A percentile compares a stretch with the other conserved stretches of the same genome.
These are phyloP conservation scores for Mesembrinibis cayennensis DNA, from an alignment of 2,113 vertebrate genomes.

Conservation along the genomic window DNA sequence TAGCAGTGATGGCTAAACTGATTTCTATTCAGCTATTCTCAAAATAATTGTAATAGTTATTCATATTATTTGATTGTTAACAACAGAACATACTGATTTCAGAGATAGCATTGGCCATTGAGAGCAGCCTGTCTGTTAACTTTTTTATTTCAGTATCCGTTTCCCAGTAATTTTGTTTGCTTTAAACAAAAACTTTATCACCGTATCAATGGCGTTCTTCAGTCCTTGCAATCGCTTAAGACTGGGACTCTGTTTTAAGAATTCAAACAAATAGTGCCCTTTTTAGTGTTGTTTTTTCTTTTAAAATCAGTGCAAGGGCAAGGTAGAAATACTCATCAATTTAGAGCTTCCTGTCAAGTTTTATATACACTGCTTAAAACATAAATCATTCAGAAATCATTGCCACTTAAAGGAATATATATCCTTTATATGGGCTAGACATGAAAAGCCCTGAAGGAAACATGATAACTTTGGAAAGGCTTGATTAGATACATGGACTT, in stretches of 20 bases:
- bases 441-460: not conserved
- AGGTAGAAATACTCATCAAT: not conserved
- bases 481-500: not conserved
- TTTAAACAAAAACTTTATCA: not conserved
- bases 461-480: not conserved
- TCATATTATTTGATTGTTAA: not conserved
- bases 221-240: not conserved
- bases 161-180: not conserved
- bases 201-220: not conserved
- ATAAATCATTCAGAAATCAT: slow-evolving; percentile 18
- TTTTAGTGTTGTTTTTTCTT: not conserved
- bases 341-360: not conserved
- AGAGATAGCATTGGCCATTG: not conserved
- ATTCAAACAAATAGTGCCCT: not conserved
- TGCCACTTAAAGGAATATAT: not conserved
- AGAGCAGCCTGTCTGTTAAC: not conserved
- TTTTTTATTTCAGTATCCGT: not conserved
- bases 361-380: not conserved
- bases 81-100: not conserved
- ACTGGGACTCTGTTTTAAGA: not conserved
- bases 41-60: not conserved
- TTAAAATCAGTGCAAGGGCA: not conserved
- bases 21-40: not conserved
- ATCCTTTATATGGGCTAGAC: not conserved
- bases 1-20: not conserved